Base-by-base conservation (phyloP, 2,888 invertebrate genomes). In the Leptodirus hochenwartii region DNA sequence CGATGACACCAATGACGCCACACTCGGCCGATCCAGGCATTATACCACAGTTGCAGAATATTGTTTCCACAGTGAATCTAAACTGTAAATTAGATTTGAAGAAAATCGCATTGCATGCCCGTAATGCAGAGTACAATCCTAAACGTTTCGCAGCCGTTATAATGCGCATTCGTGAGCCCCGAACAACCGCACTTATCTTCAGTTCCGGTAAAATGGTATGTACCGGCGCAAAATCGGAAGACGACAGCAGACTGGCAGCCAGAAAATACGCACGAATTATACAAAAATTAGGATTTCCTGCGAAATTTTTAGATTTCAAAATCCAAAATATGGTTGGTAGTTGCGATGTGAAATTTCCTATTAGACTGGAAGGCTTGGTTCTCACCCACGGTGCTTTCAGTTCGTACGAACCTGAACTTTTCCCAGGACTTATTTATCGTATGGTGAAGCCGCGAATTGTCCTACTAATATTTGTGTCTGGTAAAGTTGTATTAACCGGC, bases 101-200 rank as follows among this genome's bases (percentile, higher is more conserved):
- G 50, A 88, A 85, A 58, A 98, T 98, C 43, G 95, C 96, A 0
- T 60, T 96, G 3, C 93, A 93, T 53, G 95, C 96, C 1, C 74
- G 96, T 52, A 98, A 98, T 62, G 96, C 96, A 2, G 96, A 98
- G 56, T 98, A 96, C 51, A 98, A 98, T 56, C 96, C 96, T 5
- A 96, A 96, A 58, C 78, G 96, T 47, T 98, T 98, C 63, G 93
- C 95, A 29, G 96, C 96, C 22, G 95, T 98, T 3, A 96, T 98
- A 32, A 98, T 98, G 96, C 66, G 95, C 48, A 84, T 73, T 56
- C 69, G 66, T 45, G 95, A 82, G 54, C 82, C 82, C 1, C 61
- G 93, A 57, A 96, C 81, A 2, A 82, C 81, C 2, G 81, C 81
- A 10, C 57, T 84, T 4, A 82, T 82, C 34, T 82, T 82, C 46